phyloP scores from a whole-genome alignment of 2,797 vertebrate species.

The Bufotes viridis region DNA sequence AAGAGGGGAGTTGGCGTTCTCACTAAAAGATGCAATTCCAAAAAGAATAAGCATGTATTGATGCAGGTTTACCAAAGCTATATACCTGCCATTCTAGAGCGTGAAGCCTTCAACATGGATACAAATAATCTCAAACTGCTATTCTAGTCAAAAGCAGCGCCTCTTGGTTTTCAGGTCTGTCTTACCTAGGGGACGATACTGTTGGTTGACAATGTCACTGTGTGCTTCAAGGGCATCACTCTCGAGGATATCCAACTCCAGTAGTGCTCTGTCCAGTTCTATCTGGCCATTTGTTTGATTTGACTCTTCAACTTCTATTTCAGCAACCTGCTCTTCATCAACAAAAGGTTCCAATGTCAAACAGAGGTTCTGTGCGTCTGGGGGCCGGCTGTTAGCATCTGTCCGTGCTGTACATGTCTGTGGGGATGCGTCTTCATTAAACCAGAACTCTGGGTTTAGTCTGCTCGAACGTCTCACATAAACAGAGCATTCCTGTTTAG shows the following conservation, averaged over 20 bases:
- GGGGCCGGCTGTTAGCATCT: background rate
- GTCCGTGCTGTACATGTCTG: slow-evolving; percentile 30
- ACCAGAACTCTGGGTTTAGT: slow-evolving; percentile 85
- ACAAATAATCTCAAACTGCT: background rate
- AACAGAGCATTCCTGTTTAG: slow-evolving; percentile 71
- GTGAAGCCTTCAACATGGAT: background rate
- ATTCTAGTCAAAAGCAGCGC: background rate
- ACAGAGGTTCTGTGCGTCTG: background rate
- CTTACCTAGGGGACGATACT: slow-evolving; percentile 73
- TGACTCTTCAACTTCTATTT: slow-evolving; percentile 68
- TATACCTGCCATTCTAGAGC: background rate
- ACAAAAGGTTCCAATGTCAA: slow-evolving; percentile 63
- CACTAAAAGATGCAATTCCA: no score
- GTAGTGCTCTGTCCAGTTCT: slow-evolving; percentile 27
- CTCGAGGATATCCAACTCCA: slow-evolving; percentile 66
- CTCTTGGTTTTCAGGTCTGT: background rate
- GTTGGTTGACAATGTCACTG: slow-evolving; percentile 64
- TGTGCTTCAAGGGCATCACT: slow-evolving; percentile 63
- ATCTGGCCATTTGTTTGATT: slow-evolving; percentile 48
- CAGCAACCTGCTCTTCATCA: slow-evolving; percentile 63
- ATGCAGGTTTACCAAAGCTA: no score
- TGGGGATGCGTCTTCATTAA: slow-evolving; percentile 57
- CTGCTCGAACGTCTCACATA: slow-evolving; percentile 90
- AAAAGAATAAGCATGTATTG: no score
- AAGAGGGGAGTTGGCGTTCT: background rate